These are phyloP conservation scores for Pollenia angustigena DNA, from an alignment of 2,888 invertebrate genomes.

Conservation along the genomic window DNA sequence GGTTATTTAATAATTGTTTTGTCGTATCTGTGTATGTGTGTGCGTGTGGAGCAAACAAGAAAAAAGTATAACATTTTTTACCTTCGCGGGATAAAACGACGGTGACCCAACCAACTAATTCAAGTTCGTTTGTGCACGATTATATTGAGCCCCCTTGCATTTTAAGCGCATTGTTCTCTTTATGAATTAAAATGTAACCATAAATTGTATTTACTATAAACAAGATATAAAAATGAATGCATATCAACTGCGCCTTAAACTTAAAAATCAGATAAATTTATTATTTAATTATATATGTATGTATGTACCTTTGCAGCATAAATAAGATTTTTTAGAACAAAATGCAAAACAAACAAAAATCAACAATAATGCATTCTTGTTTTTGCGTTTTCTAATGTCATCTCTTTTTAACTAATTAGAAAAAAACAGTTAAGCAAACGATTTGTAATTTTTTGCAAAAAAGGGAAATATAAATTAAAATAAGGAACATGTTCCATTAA, in stretches of 20 bases:
- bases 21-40: conserved; percentile 37
- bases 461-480: conserved; percentile 8
- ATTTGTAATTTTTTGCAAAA: conserved; percentile 5
- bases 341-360: conserved; percentile 13
- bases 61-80: conserved; percentile 73
- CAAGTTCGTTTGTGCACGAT: conserved; percentile 73
- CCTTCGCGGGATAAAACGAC: conserved; percentile 71
- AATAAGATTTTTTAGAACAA: conserved; percentile 5
- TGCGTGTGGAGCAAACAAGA: conserved; percentile 67
- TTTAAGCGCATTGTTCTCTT: conserved; percentile 66
- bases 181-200: conserved; percentile 32
- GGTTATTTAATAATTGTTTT: conserved; percentile 72
- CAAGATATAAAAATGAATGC: conserved; percentile 30
- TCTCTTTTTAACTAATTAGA: conserved; percentile 53
- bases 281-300: not conserved
- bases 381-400: conserved; percentile 44
- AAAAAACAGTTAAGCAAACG: conserved; percentile 57
- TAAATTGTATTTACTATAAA: conserved; percentile 50
- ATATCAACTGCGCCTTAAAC: conserved; percentile 61
- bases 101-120: conserved; percentile 72
- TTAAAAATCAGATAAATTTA: conserved; percentile 11
- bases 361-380: conserved; percentile 33
- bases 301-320: not conserved
- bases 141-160: conserved; percentile 66
- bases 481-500: conserved; percentile 20